Percentiles rank a stretch among this genome's conserved stretches.
These are phyloP conservation scores for Perca flavescens DNA, from an alignment of 2,113 vertebrate species.

Conservation along the genomic window DNA sequence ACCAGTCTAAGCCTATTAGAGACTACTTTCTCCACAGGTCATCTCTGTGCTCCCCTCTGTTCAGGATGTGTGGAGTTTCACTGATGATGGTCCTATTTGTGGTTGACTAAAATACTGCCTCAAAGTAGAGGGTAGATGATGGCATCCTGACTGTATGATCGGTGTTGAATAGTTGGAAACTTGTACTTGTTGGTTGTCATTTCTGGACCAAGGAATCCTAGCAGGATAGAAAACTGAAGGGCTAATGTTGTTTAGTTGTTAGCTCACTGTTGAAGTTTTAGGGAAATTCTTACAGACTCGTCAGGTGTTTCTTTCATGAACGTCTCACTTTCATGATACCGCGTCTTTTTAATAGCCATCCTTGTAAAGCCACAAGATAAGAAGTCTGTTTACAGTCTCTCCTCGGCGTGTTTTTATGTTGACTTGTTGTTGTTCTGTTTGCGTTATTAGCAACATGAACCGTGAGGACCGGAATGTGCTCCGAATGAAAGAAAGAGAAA, in stretches of 20 bases:
- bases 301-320: background rate
- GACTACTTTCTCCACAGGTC: slow-evolving; percentile 63
- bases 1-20: slow-evolving; percentile 62
- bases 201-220: background rate
- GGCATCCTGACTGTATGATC: background rate
- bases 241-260: background rate
- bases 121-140: background rate
- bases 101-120: slow-evolving; percentile 12
- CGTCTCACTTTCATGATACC: slow-evolving; percentile 13
- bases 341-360: background rate
- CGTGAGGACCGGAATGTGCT: slow-evolving; percentile 99
- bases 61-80: slow-evolving; percentile 21
- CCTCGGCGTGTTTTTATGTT: slow-evolving; percentile 44
- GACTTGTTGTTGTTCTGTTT: slow-evolving; percentile 74
- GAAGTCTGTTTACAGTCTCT: slow-evolving; percentile 42
- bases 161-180: background rate
- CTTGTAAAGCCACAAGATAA: slow-evolving; percentile 6
- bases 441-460: slow-evolving; percentile 98
- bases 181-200: background rate
- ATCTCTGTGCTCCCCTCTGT: slow-evolving; percentile 28
- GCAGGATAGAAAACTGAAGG: background rate
- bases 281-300: background rate
- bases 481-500: slow-evolving; percentile 96
- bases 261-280: background rate
- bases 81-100: slow-evolving; percentile 12